Evolutionary conservation across 2,888 invertebrate species (phyloP).

Genomic region (Agrochola circellaris): DNA sequence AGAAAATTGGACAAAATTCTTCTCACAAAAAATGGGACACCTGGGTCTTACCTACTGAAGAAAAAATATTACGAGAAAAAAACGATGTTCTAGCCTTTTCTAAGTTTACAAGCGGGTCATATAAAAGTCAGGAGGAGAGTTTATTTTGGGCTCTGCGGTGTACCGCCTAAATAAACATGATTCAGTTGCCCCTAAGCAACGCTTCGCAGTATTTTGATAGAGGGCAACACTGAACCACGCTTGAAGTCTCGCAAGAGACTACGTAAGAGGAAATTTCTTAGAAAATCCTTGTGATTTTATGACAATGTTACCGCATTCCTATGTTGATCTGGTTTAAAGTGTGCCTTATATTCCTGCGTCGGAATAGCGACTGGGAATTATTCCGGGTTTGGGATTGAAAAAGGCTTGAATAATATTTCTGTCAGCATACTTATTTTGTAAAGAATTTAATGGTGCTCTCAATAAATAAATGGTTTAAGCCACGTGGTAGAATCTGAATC

Average conservation of each 20-base stretch:
- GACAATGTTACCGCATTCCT: constrained; percentile 62
- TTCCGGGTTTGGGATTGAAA: constrained; percentile 48
- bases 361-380: constrained; percentile 50
- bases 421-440: background rate
- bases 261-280: constrained; percentile 52
- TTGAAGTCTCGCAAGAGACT: constrained; percentile 62
- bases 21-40: constrained; percentile 48
- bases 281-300: constrained; percentile 65
- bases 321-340: constrained; percentile 65
- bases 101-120: constrained; percentile 64
- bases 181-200: constrained; percentile 66
- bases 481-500: background rate
- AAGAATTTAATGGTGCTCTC: background rate
- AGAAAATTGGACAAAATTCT: constrained; percentile 55
- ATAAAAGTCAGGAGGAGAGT: constrained; percentile 59
- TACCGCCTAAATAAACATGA: constrained; percentile 70
- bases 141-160: constrained; percentile 56
- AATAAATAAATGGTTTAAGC: background rate
- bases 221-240: constrained; percentile 50
- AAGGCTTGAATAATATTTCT: constrained; percentile 24
- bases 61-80: constrained; percentile 56
- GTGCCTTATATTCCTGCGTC: constrained; percentile 51
- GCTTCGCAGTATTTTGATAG: constrained; percentile 66
- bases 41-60: constrained; percentile 40
- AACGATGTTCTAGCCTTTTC: constrained; percentile 51